Evolutionary conservation across 1,140 invertebrate species (phyloP).

Genomic region (Leptonema lineaticorne): DNA sequence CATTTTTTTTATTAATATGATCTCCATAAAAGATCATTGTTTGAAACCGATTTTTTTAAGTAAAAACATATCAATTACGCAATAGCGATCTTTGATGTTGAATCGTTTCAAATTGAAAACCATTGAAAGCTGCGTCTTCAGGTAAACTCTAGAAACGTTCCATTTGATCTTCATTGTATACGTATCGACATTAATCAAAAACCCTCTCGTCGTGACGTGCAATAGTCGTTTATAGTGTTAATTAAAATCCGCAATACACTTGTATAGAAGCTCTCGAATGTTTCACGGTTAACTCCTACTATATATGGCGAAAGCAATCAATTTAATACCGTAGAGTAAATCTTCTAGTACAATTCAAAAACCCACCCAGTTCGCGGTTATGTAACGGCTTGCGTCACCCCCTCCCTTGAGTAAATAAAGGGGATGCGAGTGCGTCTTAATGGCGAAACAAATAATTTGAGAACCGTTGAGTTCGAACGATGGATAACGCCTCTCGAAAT

Average conservation of each 20-base stretch:
- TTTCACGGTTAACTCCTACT: slow-evolving; percentile 16
- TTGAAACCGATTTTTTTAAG: too few species aligned
- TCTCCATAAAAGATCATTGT: too few species aligned
- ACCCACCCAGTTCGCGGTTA: not conserved
- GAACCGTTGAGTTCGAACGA: not conserved
- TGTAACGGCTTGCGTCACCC: too few species aligned
- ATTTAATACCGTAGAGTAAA: slow-evolving; percentile 9
- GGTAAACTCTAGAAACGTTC: not conserved
- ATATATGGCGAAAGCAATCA: slow-evolving; percentile 17
- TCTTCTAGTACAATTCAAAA: not conserved
- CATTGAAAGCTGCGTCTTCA: not conserved
- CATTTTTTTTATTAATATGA: too few species aligned
- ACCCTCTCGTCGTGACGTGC: not conserved
- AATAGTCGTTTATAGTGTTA: not conserved
- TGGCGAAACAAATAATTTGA: slow-evolving; percentile 13
- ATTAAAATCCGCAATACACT: slow-evolving; percentile 6
- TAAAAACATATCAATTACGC: too few species aligned
- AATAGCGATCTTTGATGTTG: not conserved
- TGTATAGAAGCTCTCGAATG: not conserved
- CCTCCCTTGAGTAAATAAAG: slow-evolving; percentile 7
- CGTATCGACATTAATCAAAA: slow-evolving; percentile 15
- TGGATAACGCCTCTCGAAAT: too few species aligned
- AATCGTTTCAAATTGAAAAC: not conserved
- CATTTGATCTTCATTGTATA: not conserved
- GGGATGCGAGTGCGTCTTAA: not conserved